phyloP scores from a whole-genome alignment of 2,888 invertebrate species.

The Hemistola chrysoprasaria region DNA sequence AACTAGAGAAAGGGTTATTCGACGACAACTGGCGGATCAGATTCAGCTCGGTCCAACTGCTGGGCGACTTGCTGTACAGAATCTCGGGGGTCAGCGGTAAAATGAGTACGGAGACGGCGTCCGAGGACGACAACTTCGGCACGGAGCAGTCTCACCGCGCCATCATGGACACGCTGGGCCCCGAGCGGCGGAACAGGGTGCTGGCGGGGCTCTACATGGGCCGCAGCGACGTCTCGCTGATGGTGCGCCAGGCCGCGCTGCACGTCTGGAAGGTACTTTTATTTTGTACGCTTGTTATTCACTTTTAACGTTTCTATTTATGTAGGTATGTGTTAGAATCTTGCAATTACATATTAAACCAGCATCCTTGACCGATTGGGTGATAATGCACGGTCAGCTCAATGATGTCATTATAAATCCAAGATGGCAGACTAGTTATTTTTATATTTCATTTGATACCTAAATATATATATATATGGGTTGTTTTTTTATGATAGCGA shows the following conservation, averaged over 20 bases:
- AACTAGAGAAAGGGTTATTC: constrained; percentile 96
- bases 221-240: constrained; percentile 96
- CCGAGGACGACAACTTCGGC: constrained; percentile 99
- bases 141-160: constrained; percentile 97
- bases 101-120: constrained; percentile 99
- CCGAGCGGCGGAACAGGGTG: constrained; percentile 95
- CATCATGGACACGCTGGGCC: constrained; percentile 93
- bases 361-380: no score
- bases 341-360: no score
- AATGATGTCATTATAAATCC: no score
- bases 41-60: constrained; percentile 95
- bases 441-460: no score
- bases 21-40: constrained; percentile 99
- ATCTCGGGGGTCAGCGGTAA: constrained; percentile 99
- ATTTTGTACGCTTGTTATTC: no score
- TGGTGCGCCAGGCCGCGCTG: constrained; percentile 98
- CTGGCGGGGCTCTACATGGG: constrained; percentile 98
- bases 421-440: no score
- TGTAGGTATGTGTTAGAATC: no score
- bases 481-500: no score
- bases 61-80: constrained; percentile 96
- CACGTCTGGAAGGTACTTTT: constrained; percentile 99
- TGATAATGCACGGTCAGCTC: no score
- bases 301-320: no score
- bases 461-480: no score